phyloP scores from a whole-genome alignment of 1,140 invertebrate genomes.

The Drosophila navojoa region DNA sequence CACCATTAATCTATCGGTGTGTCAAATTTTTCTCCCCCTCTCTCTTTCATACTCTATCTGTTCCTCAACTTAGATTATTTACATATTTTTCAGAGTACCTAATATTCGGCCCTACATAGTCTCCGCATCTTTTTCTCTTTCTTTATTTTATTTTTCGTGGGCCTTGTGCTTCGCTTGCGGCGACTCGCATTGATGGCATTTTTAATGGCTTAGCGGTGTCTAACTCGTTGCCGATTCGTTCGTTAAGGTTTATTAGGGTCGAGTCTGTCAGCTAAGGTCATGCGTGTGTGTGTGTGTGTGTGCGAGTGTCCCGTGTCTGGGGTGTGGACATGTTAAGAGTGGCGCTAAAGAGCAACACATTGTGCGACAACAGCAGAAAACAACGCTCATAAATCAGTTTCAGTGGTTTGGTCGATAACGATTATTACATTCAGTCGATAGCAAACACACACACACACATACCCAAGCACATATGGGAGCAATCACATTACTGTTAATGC shows the following conservation, averaged over 20 bases:
- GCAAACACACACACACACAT: background rate
- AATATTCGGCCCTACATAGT: background rate
- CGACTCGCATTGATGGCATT: constrained; percentile 68
- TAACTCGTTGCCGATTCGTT: constrained; percentile 50
- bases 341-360: constrained; percentile 57
- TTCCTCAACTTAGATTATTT: too few species aligned
- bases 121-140: background rate
- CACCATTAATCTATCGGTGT: too few species aligned
- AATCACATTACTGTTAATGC: constrained; percentile 20
- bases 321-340: constrained; percentile 45
- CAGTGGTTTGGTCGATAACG: constrained; percentile 68
- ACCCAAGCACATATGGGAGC: constrained; percentile 7
- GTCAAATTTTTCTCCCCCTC: too few species aligned
- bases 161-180: constrained; percentile 24
- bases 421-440: constrained; percentile 60
- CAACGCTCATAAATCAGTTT: constrained; percentile 70
- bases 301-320: constrained; percentile 9
- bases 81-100: background rate
- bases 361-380: constrained; percentile 34
- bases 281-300: background rate
- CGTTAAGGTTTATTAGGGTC: constrained; percentile 53
- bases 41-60: too few species aligned
- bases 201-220: constrained; percentile 70
- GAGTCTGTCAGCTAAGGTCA: constrained; percentile 16
- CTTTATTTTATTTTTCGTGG: background rate